phyloP scores from a whole-genome alignment of 2,113 vertebrate species.

The Solea solea region DNA sequence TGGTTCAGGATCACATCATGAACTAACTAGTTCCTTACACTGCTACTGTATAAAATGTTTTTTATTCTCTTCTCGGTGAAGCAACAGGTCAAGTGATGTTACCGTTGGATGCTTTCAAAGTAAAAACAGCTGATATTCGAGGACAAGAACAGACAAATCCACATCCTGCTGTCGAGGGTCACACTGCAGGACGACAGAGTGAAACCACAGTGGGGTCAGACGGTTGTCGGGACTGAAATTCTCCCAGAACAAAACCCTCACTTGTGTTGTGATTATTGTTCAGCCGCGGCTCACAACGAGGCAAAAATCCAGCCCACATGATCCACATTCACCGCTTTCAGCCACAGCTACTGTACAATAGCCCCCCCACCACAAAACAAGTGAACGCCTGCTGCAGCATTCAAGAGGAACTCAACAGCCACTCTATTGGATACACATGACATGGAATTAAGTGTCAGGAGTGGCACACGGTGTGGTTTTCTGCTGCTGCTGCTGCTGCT shows the following conservation, averaged over 20 bases:
- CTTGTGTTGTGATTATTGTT: conserved; percentile 75
- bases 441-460: too few species aligned
- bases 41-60: too few species aligned
- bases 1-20: too few species aligned
- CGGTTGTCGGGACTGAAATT: conserved; percentile 66
- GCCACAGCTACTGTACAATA: conserved; percentile 47
- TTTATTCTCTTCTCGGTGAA: too few species aligned
- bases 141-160: too few species aligned
- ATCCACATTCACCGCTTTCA: conserved; percentile 71
- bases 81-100: too few species aligned
- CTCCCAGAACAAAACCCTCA: conserved; percentile 67
- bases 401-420: conserved; percentile 1
- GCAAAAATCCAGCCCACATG: conserved; percentile 74
- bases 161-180: conserved; percentile 19
- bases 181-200: conserved; percentile 58
- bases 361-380: conserved; percentile 15
- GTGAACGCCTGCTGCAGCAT: conserved; percentile 16
- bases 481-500: too few species aligned
- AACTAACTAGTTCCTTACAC: too few species aligned
- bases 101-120: too few species aligned
- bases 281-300: conserved; percentile 47
- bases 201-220: conserved; percentile 28
- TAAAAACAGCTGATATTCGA: too few species aligned
- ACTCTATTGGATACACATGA: too few species aligned
- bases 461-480: too few species aligned